Percentiles rank a stretch among this genome's conserved stretches.
These are phyloP conservation scores for Strigamia transsilvanica DNA, from an alignment of 2,888 invertebrate genomes.

Conservation along the genomic window DNA sequence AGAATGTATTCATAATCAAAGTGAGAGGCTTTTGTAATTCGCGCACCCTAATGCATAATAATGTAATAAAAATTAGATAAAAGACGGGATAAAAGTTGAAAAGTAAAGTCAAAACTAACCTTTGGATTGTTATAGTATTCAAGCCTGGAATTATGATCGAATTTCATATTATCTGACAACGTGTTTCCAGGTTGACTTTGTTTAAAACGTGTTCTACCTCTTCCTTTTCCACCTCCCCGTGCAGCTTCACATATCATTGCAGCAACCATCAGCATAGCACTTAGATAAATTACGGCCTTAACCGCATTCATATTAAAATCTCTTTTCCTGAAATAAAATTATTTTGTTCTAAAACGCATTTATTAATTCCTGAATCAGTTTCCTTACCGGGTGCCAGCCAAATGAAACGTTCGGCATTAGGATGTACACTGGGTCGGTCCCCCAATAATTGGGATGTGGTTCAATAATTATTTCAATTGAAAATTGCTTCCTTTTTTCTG, in stretches of 20 bases:
- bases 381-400: not conserved
- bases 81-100: not conserved
- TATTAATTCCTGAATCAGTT: not conserved
- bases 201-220: not conserved
- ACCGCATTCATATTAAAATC: constrained; percentile 14
- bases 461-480: not conserved
- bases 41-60: constrained; percentile 77
- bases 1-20: constrained; percentile 93
- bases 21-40: constrained; percentile 86
- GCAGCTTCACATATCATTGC: constrained; percentile 46
- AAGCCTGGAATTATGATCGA: constrained; percentile 85
- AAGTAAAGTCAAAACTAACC: constrained; percentile 66
- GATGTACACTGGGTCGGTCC: not conserved
- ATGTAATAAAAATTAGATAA: not conserved
- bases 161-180: constrained; percentile 57
- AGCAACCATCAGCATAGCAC: not conserved
- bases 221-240: constrained; percentile 51
- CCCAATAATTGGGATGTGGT: not conserved
- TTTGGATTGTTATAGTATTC: constrained; percentile 90
- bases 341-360: not conserved
- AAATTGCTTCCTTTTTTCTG: not conserved
- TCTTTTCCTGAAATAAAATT: not conserved
- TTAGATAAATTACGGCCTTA: constrained; percentile 5
- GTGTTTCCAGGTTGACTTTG: not conserved
- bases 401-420: not conserved